These are phyloP conservation scores for Saccopteryx leptura DNA, from an alignment of 2,113 vertebrate genomes.

Conservation along the genomic window DNA sequence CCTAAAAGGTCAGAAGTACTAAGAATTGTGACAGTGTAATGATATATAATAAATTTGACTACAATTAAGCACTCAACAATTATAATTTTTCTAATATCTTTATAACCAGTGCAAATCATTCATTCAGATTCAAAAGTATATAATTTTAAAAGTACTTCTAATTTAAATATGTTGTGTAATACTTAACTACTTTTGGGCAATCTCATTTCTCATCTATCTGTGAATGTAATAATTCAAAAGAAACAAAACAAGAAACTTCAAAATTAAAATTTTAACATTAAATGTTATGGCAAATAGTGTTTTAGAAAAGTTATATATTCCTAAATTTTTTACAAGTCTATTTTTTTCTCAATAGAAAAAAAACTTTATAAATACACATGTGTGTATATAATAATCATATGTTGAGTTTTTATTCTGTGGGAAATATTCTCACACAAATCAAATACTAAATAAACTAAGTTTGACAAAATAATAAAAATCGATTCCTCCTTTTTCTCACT, in stretches of 20 bases:
- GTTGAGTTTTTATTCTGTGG: background rate
- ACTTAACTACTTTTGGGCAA: background rate
- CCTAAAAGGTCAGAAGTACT: background rate
- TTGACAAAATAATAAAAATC: background rate
- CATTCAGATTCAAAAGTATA: background rate
- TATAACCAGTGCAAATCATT: background rate
- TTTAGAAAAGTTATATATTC: background rate
- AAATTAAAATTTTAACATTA: background rate
- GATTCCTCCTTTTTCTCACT: background rate
- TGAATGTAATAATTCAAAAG: background rate
- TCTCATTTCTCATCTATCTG: background rate
- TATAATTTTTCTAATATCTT: background rate
- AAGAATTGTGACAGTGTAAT: background rate
- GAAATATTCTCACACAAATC: background rate
- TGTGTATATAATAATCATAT: background rate
- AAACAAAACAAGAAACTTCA: background rate
- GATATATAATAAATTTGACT: background rate
- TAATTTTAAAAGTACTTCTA: slow-evolving; percentile 7
- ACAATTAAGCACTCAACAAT: background rate
- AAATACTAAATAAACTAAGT: background rate
- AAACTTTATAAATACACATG: background rate
- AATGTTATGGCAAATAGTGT: background rate
- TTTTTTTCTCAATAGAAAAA: background rate
- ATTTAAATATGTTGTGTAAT: background rate
- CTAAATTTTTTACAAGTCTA: background rate